Base-by-base conservation (phyloP, 2,113 vertebrate genomes). In the Orthonyx spaldingii region DNA sequence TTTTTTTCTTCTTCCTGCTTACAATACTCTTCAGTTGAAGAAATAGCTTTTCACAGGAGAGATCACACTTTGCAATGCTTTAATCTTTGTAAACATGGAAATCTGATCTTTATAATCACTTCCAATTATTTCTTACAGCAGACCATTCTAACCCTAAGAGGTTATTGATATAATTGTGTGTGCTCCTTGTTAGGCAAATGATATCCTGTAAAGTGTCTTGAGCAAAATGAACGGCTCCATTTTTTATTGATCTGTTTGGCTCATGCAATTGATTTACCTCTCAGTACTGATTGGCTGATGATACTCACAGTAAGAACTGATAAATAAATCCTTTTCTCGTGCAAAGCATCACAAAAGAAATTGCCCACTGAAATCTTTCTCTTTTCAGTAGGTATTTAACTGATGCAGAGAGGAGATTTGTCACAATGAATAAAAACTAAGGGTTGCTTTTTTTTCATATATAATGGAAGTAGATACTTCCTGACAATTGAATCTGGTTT, bases 121-220 rank as follows among this genome's bases (percentile, higher is more conserved):
- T 87, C 32, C 44, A 60, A 79, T 91, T 95, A 53, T 87, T 77
- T 71, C 81, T 87, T 88, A 55, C 56, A 63, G 79, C 87, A 90
- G 84, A 65, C 69, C 69, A 87, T 74, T 52, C 80, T 87, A 81
- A 91, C 77, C 66, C 49, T 42, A 59, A 70, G 72, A 93, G 71
- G 39, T 84, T 80, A 93, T 83, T 88, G 55, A 69, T 68, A 84
- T 84, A 47, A 72, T 60, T 10, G 57, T 87, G 27, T 84, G 93
- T 83, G 70, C 33, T 79, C 47, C 94, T 93, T 87, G 83, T 95
- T 96, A 96, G 72, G 94, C 85, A 94, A 95, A 97, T 49, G 47
- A 87, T 87, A 93, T 50, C 16, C 78, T 88, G 49, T 49, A 75
- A 87, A 74, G 46, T 77, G 91, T 70, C 80, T 91, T 84, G 39